These are phyloP conservation scores for Patiria miniata DNA, from an alignment of 35 echinoderm and acorn worm species.

Conservation along the genomic window DNA sequence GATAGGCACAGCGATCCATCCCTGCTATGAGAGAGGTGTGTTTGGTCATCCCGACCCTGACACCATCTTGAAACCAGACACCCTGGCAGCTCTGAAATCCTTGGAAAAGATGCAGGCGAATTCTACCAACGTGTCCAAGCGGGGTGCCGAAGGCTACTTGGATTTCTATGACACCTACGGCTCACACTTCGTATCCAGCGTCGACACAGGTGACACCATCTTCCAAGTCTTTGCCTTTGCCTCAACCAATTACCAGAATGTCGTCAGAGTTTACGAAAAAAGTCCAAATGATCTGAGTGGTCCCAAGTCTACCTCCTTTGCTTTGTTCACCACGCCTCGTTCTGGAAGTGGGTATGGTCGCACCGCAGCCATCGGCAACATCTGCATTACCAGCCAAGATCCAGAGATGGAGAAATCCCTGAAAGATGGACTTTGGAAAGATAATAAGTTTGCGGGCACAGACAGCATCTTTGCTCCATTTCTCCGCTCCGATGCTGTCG, in stretches of 20 bases:
- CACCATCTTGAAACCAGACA: neutral
- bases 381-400: constrained; percentile 22
- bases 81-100: neutral
- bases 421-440: constrained; percentile 7
- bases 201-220: neutral
- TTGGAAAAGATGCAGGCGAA: neutral
- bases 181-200: constrained; percentile 4
- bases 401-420: neutral
- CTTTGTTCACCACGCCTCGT: neutral
- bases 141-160: neutral
- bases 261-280: neutral
- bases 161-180: constrained; percentile 6
- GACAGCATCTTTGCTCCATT: constrained; percentile 39
- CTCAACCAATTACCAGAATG: neutral
- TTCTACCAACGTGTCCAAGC: neutral
- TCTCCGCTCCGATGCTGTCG: constrained; percentile 12
- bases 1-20: constrained; percentile 16
- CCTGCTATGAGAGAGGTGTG: neutral
- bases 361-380: neutral
- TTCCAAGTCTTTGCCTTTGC: constrained; percentile 34
- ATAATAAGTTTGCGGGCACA: neutral
- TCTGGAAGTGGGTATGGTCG: constrained; percentile 9
- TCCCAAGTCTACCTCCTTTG: neutral
- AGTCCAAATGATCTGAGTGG: neutral
- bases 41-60: constrained; percentile 14